phyloP scores from a whole-genome alignment of 2,113 vertebrate genomes.

The Lampris incognitus region DNA sequence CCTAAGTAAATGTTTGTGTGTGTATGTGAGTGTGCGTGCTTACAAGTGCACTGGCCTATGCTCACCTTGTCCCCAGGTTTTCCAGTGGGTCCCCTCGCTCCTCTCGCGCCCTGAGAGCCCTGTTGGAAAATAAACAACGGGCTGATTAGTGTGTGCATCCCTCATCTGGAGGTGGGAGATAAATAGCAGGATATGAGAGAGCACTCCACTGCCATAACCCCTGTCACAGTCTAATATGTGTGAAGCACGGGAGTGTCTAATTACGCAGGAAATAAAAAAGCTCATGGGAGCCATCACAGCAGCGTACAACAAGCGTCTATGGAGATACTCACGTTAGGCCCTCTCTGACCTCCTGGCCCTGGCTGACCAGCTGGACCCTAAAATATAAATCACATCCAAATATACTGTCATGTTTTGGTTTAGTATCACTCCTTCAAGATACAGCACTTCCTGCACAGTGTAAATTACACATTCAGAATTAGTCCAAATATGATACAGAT shows the following conservation, averaged over 20 bases:
- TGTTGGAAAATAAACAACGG: slow-evolving; percentile 68
- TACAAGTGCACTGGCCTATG: slow-evolving; percentile 6
- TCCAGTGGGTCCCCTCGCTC: slow-evolving; percentile 87
- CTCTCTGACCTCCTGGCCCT: slow-evolving; percentile 87
- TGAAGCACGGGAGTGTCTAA: slow-evolving; percentile 5
- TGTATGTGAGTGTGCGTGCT: background rate
- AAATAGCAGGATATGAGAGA: slow-evolving; percentile 41
- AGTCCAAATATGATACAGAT: slow-evolving; percentile 10
- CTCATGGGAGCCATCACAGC: background rate
- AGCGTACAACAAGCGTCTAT: background rate
- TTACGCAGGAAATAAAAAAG: slow-evolving; percentile 19
- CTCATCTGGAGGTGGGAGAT: slow-evolving; percentile 35
- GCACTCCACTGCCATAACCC: slow-evolving; percentile 23
- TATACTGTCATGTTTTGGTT: background rate
- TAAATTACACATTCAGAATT: background rate
- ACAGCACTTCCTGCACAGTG: background rate
- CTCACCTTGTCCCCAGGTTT: slow-evolving; percentile 89
- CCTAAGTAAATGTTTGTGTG: slow-evolving; percentile 26
- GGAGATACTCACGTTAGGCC: slow-evolving; percentile 84
- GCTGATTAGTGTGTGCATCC: slow-evolving; percentile 51
- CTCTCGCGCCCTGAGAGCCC: slow-evolving; percentile 86
- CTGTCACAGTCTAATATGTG: slow-evolving; percentile 17
- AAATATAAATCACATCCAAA: slow-evolving; percentile 35
- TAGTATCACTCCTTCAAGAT: slow-evolving; percentile 3
- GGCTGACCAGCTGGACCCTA: slow-evolving; percentile 89